Evolutionary conservation across 2,797 vertebrate species (phyloP), one percentile per base, ranked within the genome.

Genomic region (Paguma larvata): DNA sequence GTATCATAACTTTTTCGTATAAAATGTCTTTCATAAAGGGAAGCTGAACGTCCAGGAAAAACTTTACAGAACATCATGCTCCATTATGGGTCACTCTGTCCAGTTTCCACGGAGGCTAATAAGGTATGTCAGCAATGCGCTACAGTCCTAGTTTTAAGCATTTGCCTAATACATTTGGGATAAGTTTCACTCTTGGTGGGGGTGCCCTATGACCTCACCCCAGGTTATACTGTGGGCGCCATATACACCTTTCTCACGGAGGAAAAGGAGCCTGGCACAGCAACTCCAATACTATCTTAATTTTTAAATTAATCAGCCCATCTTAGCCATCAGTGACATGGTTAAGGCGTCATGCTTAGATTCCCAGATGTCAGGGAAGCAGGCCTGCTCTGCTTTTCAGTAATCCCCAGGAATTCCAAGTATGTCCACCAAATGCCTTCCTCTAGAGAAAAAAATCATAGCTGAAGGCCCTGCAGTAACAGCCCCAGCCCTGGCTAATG

Each of bases 321-420:
- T 59, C 44, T 46, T 2, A 14, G 68, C 10, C 63, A 75, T 91
- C 14, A 72, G 79, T 34, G 77, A 92, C 34, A 56, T 3, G 32
- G 59, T 34, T 72, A 85, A 97, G 34, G 30, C 80, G 23, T 73
- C 78, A 80, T 4, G 10, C 48, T 96, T 41, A 19, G 68, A 94
- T 19, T 48, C 19, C 73, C 56, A 79, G 32, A 87, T 65, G 51
- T 34, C 18, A 77, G 82, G 82, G 30, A 59, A 65, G 38, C 32
- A 92, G n/a, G 77, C 46, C 70, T 68, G 34, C 41, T 41, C 80
- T 79, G 79, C 41, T 65, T 93, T 92, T 19, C 12, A 32, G 44
- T 85, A 95, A 97, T 96, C 82, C 94, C 85, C 27, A 84, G 87
- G 94, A 98, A 97, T 95, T 77, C 92, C 3, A 12, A 92, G 46